Base-by-base conservation (phyloP, 2,797 vertebrate species). In the Anabas testudineus region DNA sequence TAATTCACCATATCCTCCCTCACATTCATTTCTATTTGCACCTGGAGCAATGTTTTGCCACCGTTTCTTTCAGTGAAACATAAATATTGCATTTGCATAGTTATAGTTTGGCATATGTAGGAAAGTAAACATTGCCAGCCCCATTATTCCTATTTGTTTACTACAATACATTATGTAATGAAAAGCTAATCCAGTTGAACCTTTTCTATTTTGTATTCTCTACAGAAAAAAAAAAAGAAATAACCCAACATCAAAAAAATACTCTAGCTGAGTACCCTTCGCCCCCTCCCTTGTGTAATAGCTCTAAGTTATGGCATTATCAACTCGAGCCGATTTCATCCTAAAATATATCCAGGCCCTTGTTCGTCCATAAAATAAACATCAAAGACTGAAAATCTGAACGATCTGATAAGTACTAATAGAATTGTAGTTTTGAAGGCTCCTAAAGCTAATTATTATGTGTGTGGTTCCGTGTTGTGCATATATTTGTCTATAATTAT, bases 41-140 rank as follows among this genome's bases (percentile, higher is more conserved):
- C 86, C 87, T 78, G 30, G 69, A 70, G 87, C 78, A 82, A 87
- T 80, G 57, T 81, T 84, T 59, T 4, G 5, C 28, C 69, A 68
- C 59, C 48, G 48, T 54, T 55, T 68, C 39, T 68, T 67, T 62
- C 65, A 68, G 66, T 62, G 21, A 52, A 72, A 81, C 64, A 60
- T 41, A 71, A 73, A 74, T 67, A 81, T 59, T 22, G 21, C 39
- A 79, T 81, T 74, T 76, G 56, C 67, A 79, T 60, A 46, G 58
- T 52, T 71, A 37, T 30, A 54, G 66, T 74, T 62, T 41, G 58
- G n/a, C 22, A 47, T 42, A 10, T 0, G 7, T 24, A 52, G 19
- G 15, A 46, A 60, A 22, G 37, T 61, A 74, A 74, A 74, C 47
- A 67, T 18, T 26, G 46, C n/a, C 48, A 52, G n/a, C 8, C 12